Conservation (phyloP, 2,113 vertebrate species). For the Clupea harengus region DNA sequence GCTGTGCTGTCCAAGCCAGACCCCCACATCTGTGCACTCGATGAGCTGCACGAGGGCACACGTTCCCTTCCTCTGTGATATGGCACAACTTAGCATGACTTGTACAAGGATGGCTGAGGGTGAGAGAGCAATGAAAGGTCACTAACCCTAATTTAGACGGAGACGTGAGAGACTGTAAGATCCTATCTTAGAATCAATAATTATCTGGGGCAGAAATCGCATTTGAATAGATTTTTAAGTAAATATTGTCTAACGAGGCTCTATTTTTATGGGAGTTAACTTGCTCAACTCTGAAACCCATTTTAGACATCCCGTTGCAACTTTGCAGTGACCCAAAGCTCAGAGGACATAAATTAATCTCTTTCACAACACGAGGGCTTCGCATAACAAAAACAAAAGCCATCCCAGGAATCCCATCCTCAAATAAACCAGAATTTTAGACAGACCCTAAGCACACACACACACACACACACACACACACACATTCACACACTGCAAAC, state of each 20-base stretch:
- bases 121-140: background rate
- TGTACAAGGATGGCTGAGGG: background rate
- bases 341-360: constrained; percentile 16
- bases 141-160: background rate
- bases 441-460: background rate
- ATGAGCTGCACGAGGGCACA: background rate
- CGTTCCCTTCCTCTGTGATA: background rate
- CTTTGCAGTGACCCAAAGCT: background rate
- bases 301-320: background rate
- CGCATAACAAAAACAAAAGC: background rate
- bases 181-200: background rate
- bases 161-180: background rate
- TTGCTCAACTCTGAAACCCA: background rate
- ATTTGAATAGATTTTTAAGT: background rate
- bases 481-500: background rate
- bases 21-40: constrained; percentile 1
- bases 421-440: background rate
- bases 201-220: background rate
- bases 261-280: background rate
- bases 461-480: background rate
- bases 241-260: constrained; percentile 2
- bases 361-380: background rate
- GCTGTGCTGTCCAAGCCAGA: constrained; percentile 43
- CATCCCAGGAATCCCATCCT: background rate
- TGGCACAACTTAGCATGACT: background rate